Base-by-base conservation (phyloP, 2,797 vertebrate species). In the Cyprinella venusta region DNA sequence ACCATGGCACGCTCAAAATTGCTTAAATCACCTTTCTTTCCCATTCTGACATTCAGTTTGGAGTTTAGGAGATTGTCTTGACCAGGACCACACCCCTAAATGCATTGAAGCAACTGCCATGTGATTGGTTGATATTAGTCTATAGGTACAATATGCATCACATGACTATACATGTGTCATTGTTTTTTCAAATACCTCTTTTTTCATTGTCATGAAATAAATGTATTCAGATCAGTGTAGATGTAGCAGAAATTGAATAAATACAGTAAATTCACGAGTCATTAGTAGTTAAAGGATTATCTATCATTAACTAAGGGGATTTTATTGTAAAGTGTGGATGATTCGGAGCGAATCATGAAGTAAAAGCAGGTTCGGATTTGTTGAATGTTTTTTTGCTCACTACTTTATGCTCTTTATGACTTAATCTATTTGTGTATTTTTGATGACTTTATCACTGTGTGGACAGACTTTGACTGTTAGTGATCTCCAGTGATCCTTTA, bases 401-500 rank as follows among this genome's bases (percentile, higher is more conserved):
- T 26, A 70, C 7, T 18, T 8, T 10, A 30, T 6, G 2, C 69
- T 71, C 24, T 6, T 50, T n/a, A n/a, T n/a, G n/a, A 7, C 6
- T 63, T 63, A 13, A 59, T 24, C 7, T 63, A 15, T 30, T 7
- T 15, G 1, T 69, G 21, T 69, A n/a, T 21, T 24, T 76, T 8
- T 24, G 7, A 40, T 59, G 74, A 9, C 12, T 76, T 59, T 26
- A 59, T 61, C n/a, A 18, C 1, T 38, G 74, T 33, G 16, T n/a
- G 30, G 30, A 18, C 26, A 54, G 26, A 19, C 5, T 18, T 54
- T 36, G n/a, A 61, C 56, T 18, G 21, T n/a, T 26, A 16, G 19
- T 26, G 56, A 42, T 61, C 74, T 76, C 21, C 52, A 5, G n/a
- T 77, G 56, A 63, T 76, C 36, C 38, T 42, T 63, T 45, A 7